phyloP scores from a whole-genome alignment of 2,888 invertebrate species.

The Ectemnius cavifrons region DNA sequence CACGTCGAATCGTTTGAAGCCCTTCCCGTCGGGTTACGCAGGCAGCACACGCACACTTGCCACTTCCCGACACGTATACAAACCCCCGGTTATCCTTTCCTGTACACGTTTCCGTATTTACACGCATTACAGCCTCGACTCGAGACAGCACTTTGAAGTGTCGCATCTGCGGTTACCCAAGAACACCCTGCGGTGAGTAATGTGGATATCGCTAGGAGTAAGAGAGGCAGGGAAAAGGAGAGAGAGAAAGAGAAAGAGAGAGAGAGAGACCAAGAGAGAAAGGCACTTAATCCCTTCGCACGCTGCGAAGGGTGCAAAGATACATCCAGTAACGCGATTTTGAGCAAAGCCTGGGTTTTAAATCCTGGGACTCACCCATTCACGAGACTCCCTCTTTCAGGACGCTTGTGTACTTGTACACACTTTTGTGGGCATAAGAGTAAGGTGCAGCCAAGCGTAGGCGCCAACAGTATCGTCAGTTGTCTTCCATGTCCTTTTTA shows the following conservation, averaged over 20 bases:
- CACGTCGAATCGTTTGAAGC: constrained; percentile 32
- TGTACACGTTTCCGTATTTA: constrained; percentile 43
- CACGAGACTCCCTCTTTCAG: constrained; percentile 42
- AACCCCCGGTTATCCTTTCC: constrained; percentile 37
- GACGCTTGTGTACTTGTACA: constrained; percentile 30
- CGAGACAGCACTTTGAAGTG: constrained; percentile 56
- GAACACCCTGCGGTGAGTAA: constrained; percentile 58
- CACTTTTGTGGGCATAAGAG: constrained; percentile 20
- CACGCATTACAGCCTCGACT: constrained; percentile 46
- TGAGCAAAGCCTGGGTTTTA: constrained; percentile 60
- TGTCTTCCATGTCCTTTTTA: too few relatives aligned
- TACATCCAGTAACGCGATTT: constrained; percentile 62
- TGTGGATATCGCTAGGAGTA: constrained; percentile 47
- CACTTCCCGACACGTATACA: constrained; percentile 20
- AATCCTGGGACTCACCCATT: constrained; percentile 53
- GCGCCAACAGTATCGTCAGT: constrained; percentile 1
- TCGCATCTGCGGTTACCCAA: constrained; percentile 63
- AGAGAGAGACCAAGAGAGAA: background rate
- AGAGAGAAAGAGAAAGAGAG: constrained; percentile 21
- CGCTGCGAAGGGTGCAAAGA: constrained; percentile 41
- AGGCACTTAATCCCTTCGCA: constrained; percentile 62
- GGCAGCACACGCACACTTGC: constrained; percentile 7
- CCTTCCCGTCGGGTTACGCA: constrained; percentile 31
- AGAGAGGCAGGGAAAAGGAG: background rate
- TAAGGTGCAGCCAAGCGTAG: constrained; percentile 24